phyloP scores from a whole-genome alignment of 2,113 vertebrate genomes.

The Rhinopomastus cyanomelas region DNA sequence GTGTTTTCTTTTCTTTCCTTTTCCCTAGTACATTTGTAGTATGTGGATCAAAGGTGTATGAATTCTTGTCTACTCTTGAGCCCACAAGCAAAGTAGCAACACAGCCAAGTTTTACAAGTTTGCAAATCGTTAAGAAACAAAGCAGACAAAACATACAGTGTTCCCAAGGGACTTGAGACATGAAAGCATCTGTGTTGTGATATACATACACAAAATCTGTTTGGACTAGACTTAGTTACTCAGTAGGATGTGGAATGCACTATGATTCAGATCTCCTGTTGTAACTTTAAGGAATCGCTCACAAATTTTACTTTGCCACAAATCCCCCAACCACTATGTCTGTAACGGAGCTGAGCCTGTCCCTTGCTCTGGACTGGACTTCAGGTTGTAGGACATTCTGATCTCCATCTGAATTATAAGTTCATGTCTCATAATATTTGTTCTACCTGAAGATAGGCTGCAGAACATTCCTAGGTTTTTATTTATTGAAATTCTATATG shows the following conservation, averaged over 20 bases:
- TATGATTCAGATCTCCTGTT: background rate
- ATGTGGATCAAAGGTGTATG: constrained; percentile 15
- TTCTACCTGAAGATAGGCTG: background rate
- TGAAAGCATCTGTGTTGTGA: constrained; percentile 37
- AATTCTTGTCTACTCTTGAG: constrained; percentile 35
- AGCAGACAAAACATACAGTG: constrained; percentile 16
- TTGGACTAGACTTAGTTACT: background rate
- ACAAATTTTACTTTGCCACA: background rate
- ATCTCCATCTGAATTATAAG: background rate
- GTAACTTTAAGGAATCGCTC: background rate
- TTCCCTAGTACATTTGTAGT: background rate
- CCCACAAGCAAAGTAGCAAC: constrained; percentile 10
- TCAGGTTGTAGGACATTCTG: background rate
- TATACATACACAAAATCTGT: constrained; percentile 1
- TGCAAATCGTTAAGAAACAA: constrained; percentile 39
- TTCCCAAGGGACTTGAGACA: constrained; percentile 22
- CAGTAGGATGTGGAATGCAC: background rate
- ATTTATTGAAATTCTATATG: background rate
- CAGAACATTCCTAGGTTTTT: background rate
- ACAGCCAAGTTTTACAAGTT: constrained; percentile 11
- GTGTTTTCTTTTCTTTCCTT: background rate
- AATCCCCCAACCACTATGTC: background rate
- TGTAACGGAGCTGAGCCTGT: background rate
- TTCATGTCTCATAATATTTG: background rate
- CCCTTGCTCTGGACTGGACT: background rate